Conservation (phyloP, 2,888 invertebrate species). For the Archips crataeganus region DNA sequence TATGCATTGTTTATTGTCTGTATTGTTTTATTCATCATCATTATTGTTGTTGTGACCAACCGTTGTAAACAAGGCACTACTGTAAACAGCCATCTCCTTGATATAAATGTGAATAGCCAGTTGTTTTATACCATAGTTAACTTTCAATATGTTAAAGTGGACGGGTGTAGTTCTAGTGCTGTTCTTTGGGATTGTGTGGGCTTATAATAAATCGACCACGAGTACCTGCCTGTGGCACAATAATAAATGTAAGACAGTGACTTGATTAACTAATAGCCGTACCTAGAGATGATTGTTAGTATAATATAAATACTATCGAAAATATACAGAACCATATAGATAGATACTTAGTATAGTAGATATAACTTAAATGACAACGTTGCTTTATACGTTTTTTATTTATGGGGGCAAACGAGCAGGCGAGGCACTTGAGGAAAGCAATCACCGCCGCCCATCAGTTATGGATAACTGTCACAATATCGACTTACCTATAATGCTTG, state of each 20-base stretch:
- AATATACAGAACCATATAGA: neutral
- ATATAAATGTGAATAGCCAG: neutral
- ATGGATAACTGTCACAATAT: too few species aligned
- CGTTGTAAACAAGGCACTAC: neutral
- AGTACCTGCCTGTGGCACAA: constrained; percentile 64
- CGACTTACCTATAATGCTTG: too few species aligned
- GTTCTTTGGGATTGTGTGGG: constrained; percentile 49
- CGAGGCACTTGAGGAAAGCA: too few species aligned
- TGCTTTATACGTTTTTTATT: too few species aligned
- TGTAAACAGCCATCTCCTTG: neutral
- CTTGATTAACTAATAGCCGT: neutral
- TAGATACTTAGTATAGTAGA: too few species aligned
- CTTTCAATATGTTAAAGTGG: constrained; percentile 53
- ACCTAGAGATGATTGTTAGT: neutral
- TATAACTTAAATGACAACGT: too few species aligned
- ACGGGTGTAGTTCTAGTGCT: constrained; percentile 51
- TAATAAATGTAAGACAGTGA: constrained; percentile 61
- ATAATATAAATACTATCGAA: neutral
- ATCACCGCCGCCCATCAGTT: too few species aligned
- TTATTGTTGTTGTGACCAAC: neutral
- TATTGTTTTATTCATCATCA: neutral
- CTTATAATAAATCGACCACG: constrained; percentile 51
- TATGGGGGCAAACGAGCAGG: too few species aligned
- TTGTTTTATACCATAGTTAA: neutral
- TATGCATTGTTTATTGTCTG: constrained; percentile 8